phyloP scores from a whole-genome alignment of 53 echinoderm and acorn worm species.

The Astropecten irregularis region DNA sequence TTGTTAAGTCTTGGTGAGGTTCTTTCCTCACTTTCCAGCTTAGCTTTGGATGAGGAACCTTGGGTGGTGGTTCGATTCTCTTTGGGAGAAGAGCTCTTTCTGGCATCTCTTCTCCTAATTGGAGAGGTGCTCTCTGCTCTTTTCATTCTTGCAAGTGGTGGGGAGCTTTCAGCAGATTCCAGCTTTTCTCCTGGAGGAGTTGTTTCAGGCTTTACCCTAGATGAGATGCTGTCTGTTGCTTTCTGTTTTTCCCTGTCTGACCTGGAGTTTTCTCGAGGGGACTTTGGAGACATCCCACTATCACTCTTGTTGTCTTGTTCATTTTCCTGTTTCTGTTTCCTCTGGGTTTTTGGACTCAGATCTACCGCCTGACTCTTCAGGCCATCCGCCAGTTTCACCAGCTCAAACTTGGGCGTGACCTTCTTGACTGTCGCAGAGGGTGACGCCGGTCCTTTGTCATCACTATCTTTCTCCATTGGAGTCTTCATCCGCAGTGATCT shows the following conservation, averaged over 20 bases:
- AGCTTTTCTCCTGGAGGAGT: neutral
- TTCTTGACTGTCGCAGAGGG: slow-evolving; percentile 38
- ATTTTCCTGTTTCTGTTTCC: slow-evolving; percentile 15
- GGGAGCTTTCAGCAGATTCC: neutral
- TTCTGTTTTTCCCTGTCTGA: neutral
- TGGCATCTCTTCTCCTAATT: slow-evolving; percentile 24
- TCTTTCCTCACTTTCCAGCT: neutral
- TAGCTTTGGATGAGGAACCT: neutral
- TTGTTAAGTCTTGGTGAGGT: neutral
- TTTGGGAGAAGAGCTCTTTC: slow-evolving; percentile 24
- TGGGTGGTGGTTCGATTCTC: neutral
- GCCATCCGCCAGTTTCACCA: slow-evolving; percentile 55
- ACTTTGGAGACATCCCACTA: neutral
- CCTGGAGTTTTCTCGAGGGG: neutral
- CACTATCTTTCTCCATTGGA: neutral
- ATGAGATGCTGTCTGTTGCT: neutral
- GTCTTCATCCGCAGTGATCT: neutral
- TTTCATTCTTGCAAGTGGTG: slow-evolving; percentile 12
- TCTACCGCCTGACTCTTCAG: slow-evolving; percentile 49
- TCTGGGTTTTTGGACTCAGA: slow-evolving; percentile 41
- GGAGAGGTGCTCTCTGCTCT: slow-evolving; percentile 36
- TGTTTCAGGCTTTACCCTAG: neutral
- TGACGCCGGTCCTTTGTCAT: slow-evolving; percentile 25
- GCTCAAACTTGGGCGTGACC: slow-evolving; percentile 53
- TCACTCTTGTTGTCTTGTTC: slow-evolving; percentile 2